Conservation (phyloP, 2,888 invertebrate species). For the Hyalella azteca region DNA sequence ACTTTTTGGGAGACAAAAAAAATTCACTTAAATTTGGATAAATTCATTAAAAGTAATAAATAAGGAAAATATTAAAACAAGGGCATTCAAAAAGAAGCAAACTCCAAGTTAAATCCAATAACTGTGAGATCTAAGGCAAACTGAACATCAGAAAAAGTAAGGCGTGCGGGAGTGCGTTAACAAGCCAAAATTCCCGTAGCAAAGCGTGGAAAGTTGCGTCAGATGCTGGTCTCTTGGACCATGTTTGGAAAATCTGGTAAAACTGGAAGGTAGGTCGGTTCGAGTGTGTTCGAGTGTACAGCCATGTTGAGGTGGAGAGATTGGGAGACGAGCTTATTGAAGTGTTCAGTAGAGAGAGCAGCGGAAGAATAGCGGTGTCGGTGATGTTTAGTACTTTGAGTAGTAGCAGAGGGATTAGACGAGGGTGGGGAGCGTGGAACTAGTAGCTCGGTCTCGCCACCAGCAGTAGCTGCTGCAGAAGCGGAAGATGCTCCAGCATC, state of each 20-base stretch:
- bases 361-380: constrained; percentile 52
- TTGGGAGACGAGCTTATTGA: constrained; percentile 57
- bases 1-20: no score
- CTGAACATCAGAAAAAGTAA: background rate
- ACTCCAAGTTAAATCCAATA: background rate
- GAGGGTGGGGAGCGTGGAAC: constrained; percentile 41
- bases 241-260: constrained; percentile 66
- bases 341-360: constrained; percentile 54
- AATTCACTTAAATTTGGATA: no score
- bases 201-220: constrained; percentile 60
- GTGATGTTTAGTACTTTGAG: constrained; percentile 57
- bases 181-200: constrained; percentile 2
- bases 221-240: constrained; percentile 77
- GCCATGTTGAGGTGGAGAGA: constrained; percentile 58
- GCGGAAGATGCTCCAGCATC: constrained; percentile 64
- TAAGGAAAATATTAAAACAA: background rate
- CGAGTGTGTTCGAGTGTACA: constrained; percentile 60
- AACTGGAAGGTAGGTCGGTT: constrained; percentile 63
- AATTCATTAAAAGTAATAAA: background rate
- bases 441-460: constrained; percentile 40
- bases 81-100: constrained; percentile 5
- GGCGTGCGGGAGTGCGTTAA: constrained; percentile 14
- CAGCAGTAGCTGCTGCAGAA: constrained; percentile 59
- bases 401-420: constrained; percentile 49
- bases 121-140: constrained; percentile 15